Conservation (phyloP, 2,113 vertebrate species). For the Caranx ignobilis region DNA sequence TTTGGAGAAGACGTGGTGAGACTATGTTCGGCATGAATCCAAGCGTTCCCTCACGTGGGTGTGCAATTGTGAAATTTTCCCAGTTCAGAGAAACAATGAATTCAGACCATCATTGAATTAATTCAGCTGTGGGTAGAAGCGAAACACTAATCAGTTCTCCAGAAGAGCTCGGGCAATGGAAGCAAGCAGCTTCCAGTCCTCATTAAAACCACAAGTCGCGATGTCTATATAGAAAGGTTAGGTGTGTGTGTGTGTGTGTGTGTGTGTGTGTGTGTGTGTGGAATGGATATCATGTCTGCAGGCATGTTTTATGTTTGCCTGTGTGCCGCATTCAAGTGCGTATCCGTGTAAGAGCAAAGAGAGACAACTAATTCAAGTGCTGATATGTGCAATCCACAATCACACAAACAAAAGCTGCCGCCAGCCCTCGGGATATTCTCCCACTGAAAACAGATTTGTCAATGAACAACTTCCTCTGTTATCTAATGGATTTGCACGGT, state of each 20-base stretch:
- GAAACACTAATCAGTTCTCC: conserved; percentile 43
- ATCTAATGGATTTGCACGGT: not conserved
- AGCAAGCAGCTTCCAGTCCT: conserved; percentile 24
- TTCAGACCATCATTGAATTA: conserved; percentile 35
- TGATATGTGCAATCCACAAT: conserved; percentile 3
- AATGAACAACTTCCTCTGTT: not conserved
- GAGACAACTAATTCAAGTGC: not conserved
- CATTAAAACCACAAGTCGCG: conserved; percentile 47
- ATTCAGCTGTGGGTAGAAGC: conserved; percentile 24
- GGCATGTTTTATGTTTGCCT: conserved; percentile 8
- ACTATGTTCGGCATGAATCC: conserved; percentile 27
- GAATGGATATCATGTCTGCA: conserved; percentile 7
- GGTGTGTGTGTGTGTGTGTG: not conserved
- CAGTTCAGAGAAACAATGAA: not conserved
- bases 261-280: not conserved
- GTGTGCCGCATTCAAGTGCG: conserved; percentile 12
- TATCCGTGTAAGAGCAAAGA: conserved; percentile 2
- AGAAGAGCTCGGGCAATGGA: conserved; percentile 29
- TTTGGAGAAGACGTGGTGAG: conserved; percentile 22
- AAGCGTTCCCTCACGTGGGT: not conserved
- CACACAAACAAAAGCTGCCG: not conserved
- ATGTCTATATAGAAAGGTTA: conserved; percentile 22
- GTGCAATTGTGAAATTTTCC: not conserved
- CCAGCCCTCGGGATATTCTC: not conserved
- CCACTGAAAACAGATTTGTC: not conserved